Percentiles rank a stretch among this genome's conserved stretches.
phyloP scores from a whole-genome alignment of 2,888 invertebrate genomes.

The Ectemnius lituratus region DNA sequence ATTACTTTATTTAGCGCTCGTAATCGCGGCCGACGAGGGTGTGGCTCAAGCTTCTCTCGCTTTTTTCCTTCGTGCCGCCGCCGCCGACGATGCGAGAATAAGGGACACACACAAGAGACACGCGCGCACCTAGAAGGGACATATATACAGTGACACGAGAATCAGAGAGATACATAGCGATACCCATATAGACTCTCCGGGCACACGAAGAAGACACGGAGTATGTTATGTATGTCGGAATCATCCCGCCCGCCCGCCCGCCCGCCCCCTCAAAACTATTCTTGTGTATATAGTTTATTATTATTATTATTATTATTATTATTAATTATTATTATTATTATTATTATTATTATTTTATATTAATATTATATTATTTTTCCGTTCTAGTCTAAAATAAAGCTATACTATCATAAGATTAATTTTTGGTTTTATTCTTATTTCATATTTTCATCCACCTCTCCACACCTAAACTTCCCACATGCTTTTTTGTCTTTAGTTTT shows the following conservation, averaged over 20 bases:
- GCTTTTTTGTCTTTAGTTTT: constrained; percentile 1
- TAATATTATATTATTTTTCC: constrained; percentile 75
- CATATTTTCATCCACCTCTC: constrained; percentile 33
- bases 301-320: constrained; percentile 71
- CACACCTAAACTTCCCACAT: background rate
- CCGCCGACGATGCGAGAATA: background rate
- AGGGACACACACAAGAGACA: constrained; percentile 12
- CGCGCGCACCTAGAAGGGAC: background rate
- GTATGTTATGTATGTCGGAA: constrained; percentile 71
- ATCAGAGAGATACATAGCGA: background rate
- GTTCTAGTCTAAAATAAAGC: constrained; percentile 77
- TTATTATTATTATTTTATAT: constrained; percentile 68
- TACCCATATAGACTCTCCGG: background rate
- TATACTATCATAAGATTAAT: constrained; percentile 75
- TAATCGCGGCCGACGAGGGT: constrained; percentile 66
- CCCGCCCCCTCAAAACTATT: constrained; percentile 55
- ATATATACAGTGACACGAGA: background rate
- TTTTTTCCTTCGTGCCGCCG: constrained; percentile 43
- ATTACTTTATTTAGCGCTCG: constrained; percentile 38
- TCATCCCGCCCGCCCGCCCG: too few relatives aligned
- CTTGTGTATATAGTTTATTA: constrained; percentile 75
- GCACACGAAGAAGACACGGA: constrained; percentile 13
- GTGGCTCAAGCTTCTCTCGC: constrained; percentile 67
- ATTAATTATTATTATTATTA: constrained; percentile 66
- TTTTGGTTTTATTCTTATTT: constrained; percentile 68